These are phyloP conservation scores for Diadema setosum DNA, from an alignment of 35 echinoderm and acorn worm species.

Conservation along the genomic window DNA sequence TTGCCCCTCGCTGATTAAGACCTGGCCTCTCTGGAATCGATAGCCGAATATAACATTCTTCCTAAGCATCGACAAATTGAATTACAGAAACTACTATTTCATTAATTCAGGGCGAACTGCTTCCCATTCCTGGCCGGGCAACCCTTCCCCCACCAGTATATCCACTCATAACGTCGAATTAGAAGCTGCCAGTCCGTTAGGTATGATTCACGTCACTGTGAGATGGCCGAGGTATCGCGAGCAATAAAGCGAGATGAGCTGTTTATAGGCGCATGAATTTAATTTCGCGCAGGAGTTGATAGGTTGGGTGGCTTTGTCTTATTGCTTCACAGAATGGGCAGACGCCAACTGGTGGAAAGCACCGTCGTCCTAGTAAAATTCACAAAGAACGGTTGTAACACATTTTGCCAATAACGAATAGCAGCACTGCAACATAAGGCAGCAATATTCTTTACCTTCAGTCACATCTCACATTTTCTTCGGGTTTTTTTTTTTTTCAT, in stretches of 20 bases:
- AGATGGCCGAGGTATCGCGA: conserved; percentile 17
- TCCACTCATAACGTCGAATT: conserved; percentile 70
- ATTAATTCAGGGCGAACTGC: conserved; percentile 77
- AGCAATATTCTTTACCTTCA: too few relatives aligned
- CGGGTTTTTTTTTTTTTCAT: too few relatives aligned
- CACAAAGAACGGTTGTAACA: too few relatives aligned
- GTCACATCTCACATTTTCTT: too few relatives aligned
- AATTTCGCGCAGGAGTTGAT: conserved; percentile 18
- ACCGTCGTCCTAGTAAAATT: too few relatives aligned
- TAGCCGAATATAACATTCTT: conserved; percentile 74
- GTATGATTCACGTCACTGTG: neutral
- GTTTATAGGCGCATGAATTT: conserved; percentile 57
- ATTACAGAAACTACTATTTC: conserved; percentile 81
- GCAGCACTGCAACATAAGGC: too few relatives aligned
- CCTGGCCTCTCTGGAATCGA: conserved; percentile 15
- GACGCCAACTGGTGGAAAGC: too few relatives aligned
- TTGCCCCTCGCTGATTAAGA: neutral
- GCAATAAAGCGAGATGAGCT: conserved; percentile 56
- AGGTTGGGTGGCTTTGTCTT: too few relatives aligned
- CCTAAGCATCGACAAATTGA: conserved; percentile 72
- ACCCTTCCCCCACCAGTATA: conserved; percentile 1
- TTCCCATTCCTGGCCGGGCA: conserved; percentile 33
- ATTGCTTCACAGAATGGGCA: too few relatives aligned
- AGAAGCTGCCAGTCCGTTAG: conserved; percentile 10
- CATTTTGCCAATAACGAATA: too few relatives aligned